A percentile compares a stretch with the other conserved stretches of the same genome.
These are phyloP conservation scores for Holacanthella duospinosa DNA, from an alignment of 2,888 invertebrate genomes.

Conservation along the genomic window DNA sequence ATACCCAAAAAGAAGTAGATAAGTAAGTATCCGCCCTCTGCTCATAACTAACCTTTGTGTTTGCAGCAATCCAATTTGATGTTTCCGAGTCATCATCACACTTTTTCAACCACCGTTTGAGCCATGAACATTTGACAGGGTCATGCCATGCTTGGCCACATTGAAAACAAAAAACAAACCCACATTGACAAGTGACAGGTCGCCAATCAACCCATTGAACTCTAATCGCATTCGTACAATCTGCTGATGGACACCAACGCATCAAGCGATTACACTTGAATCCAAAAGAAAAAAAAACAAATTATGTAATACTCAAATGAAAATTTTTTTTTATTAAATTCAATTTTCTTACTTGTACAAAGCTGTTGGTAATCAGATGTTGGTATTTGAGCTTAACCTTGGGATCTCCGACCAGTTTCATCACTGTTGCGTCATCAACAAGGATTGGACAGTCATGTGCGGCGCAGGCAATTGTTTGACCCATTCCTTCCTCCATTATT, in stretches of 20 bases:
- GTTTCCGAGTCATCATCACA: slow-evolving; percentile 99
- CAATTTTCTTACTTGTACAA: slow-evolving; percentile 94
- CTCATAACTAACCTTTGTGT: slow-evolving; percentile 94
- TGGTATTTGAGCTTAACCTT: slow-evolving; percentile 88
- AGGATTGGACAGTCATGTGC: slow-evolving; percentile 94
- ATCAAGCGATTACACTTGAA: slow-evolving; percentile 81
- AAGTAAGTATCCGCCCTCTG: too few relatives aligned
- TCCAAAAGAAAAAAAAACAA: slow-evolving; percentile 3
- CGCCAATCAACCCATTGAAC: slow-evolving; percentile 81
- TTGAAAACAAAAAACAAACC: slow-evolving; percentile 87
- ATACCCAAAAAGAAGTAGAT: too few relatives aligned
- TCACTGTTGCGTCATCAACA: slow-evolving; percentile 93
- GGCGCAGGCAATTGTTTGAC: slow-evolving; percentile 92
- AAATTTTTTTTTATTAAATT: neutral
- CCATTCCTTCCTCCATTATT: slow-evolving; percentile 95
- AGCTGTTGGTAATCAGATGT: slow-evolving; percentile 94
- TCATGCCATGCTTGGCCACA: slow-evolving; percentile 98
- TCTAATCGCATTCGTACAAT: slow-evolving; percentile 91
- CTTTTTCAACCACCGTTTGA: slow-evolving; percentile 95
- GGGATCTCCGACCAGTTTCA: slow-evolving; percentile 76
- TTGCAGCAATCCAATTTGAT: slow-evolving; percentile 98
- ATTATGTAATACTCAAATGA: neutral
- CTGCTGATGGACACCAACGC: slow-evolving; percentile 96
- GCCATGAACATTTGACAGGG: slow-evolving; percentile 85
- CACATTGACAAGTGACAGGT: slow-evolving; percentile 85